phyloP scores from a whole-genome alignment of 1,140 invertebrate genomes.

The Aphidius gifuensis region DNA sequence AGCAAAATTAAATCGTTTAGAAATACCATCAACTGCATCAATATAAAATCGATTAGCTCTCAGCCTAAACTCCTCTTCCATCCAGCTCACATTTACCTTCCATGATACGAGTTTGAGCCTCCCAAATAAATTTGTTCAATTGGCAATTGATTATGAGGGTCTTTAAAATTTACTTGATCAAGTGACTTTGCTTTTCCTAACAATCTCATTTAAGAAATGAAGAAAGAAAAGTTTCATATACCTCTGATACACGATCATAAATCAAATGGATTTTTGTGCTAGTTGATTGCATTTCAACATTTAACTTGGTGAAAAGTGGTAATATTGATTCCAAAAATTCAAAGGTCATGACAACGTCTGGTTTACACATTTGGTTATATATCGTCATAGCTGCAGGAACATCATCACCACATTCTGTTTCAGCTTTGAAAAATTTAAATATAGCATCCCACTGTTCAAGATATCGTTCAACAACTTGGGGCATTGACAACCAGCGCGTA shows the following conservation, averaged over 20 bases:
- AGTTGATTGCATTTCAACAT: neutral
- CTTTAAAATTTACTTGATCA: too few species aligned
- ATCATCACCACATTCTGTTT: neutral
- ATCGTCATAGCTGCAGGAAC: neutral
- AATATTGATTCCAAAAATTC: neutral
- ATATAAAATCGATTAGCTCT: too few species aligned
- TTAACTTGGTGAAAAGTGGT: neutral
- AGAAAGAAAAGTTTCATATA: neutral
- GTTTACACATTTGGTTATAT: neutral
- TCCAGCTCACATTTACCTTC: too few species aligned
- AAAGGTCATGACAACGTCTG: neutral
- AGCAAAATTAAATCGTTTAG: too few species aligned
- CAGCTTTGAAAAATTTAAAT: neutral
- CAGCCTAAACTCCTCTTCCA: too few species aligned
- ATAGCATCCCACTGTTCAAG: neutral
- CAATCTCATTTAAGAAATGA: neutral
- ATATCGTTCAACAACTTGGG: neutral
- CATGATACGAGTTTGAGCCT: too few species aligned
- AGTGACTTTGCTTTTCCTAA: too few species aligned
- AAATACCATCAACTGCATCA: too few species aligned
- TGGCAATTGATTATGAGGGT: too few species aligned
- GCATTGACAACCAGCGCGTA: slow-evolving; percentile 2
- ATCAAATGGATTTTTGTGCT: neutral
- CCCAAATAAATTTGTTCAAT: too few species aligned
- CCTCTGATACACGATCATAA: neutral